A percentile compares a stretch with the other conserved stretches of the same genome.
Conservation (phyloP, 2,797 vertebrate species). For the Pangasius macronema region DNA sequence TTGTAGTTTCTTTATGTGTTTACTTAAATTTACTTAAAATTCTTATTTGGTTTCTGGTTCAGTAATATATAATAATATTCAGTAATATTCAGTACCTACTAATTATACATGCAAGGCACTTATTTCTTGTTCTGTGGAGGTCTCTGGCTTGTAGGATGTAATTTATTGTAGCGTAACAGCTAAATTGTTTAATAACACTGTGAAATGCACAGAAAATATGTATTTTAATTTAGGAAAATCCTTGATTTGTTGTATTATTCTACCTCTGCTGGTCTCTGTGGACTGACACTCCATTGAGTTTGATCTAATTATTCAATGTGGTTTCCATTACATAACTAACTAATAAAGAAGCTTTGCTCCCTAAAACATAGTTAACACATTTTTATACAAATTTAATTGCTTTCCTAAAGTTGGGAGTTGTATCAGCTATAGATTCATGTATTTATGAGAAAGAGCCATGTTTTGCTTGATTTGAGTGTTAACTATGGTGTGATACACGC, state of each 20-base stretch:
- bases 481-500: not conserved
- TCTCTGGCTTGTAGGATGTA: not conserved
- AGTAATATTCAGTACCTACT: not conserved
- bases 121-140: not conserved
- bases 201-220: constrained; percentile 7
- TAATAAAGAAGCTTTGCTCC: constrained; percentile 43
- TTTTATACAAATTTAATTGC: not conserved
- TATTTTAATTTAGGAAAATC: constrained; percentile 1
- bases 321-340: constrained; percentile 69
- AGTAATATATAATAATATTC: not conserved
- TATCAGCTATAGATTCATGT: not conserved
- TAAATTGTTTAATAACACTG: not conserved
- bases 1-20: not conserved
- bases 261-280: constrained; percentile 60
- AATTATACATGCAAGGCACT: not conserved
- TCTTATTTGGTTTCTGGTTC: not conserved
- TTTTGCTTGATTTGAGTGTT: not conserved
- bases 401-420: not conserved
- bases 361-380: constrained; percentile 46
- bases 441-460: not conserved
- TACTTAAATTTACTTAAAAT: not conserved
- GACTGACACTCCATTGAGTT: constrained; percentile 67
- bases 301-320: constrained; percentile 64
- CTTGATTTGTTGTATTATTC: constrained; percentile 35
- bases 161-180: not conserved